phyloP scores from a whole-genome alignment of 2,888 invertebrate genomes.

The Ditula angustiorana region DNA sequence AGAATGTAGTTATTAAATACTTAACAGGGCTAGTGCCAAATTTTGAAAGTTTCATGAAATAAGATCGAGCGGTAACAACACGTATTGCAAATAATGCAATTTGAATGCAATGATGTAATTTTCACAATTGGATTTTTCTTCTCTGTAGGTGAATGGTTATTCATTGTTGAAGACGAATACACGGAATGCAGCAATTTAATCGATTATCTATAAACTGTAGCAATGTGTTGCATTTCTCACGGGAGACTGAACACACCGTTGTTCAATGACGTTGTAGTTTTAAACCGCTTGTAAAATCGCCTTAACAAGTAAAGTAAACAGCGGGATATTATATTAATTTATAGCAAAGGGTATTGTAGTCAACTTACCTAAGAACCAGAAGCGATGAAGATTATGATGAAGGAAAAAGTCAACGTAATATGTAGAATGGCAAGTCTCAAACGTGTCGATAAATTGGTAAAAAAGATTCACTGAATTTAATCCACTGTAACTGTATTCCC shows the following conservation, averaged over 20 bases:
- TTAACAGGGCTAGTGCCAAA: too few species aligned
- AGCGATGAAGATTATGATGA: not conserved
- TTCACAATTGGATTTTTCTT: not conserved
- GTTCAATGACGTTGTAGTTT: conserved; percentile 16
- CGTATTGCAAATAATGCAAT: too few species aligned
- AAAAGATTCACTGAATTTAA: not conserved
- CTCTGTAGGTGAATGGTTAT: not conserved
- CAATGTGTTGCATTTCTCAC: conserved; percentile 25
- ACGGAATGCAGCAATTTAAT: conserved; percentile 10
- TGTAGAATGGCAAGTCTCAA: not conserved
- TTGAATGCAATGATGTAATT: not conserved
- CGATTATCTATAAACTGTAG: conserved; percentile 7
- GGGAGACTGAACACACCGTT: conserved; percentile 18
- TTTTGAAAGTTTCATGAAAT: too few species aligned
- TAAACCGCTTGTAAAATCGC: too few species aligned
- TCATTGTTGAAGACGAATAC: not conserved
- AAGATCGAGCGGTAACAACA: too few species aligned
- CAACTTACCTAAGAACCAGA: conserved; percentile 1
- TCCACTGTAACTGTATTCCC: not conserved
- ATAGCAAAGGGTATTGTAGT: not conserved
- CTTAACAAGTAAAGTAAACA: too few species aligned
- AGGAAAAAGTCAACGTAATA: not conserved
- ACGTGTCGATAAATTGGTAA: not conserved
- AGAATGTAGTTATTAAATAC: too few species aligned
- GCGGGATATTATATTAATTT: not conserved